Evolutionary conservation across 2,888 invertebrate species (phyloP).

Genomic region (Muschampia plurimacula): DNA sequence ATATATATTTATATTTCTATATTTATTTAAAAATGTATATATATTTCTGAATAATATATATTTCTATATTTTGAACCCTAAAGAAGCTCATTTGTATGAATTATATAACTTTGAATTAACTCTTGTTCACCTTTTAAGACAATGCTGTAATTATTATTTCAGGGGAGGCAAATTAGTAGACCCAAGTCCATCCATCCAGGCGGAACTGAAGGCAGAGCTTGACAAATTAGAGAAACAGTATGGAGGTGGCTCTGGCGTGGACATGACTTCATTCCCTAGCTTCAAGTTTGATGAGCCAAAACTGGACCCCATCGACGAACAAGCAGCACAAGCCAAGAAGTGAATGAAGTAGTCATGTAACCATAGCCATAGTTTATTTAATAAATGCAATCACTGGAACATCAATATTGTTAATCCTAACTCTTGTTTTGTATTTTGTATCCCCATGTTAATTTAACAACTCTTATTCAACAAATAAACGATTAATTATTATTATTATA

Average conservation of each 20-base stretch:
- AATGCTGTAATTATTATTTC: constrained; percentile 47
- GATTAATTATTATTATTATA: too few species aligned
- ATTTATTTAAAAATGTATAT: too few species aligned
- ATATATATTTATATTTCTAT: too few species aligned
- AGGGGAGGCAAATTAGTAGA: constrained; percentile 95
- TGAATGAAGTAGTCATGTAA: constrained; percentile 52
- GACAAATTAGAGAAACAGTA: constrained; percentile 92
- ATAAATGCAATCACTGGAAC: constrained; percentile 33
- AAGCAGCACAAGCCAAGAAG: constrained; percentile 62
- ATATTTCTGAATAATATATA: too few species aligned
- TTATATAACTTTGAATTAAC: neutral
- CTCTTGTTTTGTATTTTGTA: constrained; percentile 25
- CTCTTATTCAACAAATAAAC: neutral
- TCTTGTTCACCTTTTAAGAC: neutral
- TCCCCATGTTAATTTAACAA: neutral
- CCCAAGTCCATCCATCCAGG: constrained; percentile 90
- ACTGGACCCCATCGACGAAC: constrained; percentile 87
- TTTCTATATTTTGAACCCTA: too few species aligned
- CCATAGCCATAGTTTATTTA: constrained; percentile 34
- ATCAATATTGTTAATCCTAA: constrained; percentile 32
- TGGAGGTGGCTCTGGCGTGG: constrained; percentile 91
- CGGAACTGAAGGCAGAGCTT: constrained; percentile 91
- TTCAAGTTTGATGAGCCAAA: constrained; percentile 92
- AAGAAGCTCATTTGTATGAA: too few species aligned
- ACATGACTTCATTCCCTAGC: constrained; percentile 95